phyloP scores from a whole-genome alignment of 2,888 invertebrate genomes.

The Cheilosia grossa region DNA sequence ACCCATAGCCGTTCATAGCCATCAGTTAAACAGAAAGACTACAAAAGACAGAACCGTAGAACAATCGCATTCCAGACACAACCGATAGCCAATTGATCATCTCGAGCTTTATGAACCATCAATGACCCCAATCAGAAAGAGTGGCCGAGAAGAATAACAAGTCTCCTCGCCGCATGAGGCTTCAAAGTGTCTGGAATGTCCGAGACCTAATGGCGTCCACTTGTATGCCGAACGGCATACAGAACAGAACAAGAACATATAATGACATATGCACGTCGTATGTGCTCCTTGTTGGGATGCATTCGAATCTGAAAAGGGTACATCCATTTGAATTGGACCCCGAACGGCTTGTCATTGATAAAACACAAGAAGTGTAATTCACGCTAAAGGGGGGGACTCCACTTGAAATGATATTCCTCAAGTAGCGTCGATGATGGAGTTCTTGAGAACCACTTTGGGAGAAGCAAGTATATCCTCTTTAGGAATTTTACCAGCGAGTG shows the following conservation, averaged over 20 bases:
- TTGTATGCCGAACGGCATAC: not conserved
- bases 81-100: constrained; percentile 70
- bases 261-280: constrained; percentile 15
- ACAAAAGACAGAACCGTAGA: constrained; percentile 69
- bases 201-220: constrained; percentile 70
- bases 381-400: not conserved
- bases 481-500: no score
- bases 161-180: constrained; percentile 55
- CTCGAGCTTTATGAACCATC: constrained; percentile 53
- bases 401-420: not conserved
- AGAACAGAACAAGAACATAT: constrained; percentile 14
- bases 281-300: constrained; percentile 4
- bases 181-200: constrained; percentile 64
- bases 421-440: not conserved
- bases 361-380: constrained; percentile 16
- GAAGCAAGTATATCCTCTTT: no score
- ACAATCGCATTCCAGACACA: constrained; percentile 67
- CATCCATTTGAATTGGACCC: not conserved
- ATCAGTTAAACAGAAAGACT: not conserved
- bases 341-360: constrained; percentile 25
- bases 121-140: constrained; percentile 65
- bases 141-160: constrained; percentile 26
- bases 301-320: not conserved
- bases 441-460: no score
- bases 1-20: not conserved